Evolutionary conservation across 2,113 vertebrate genomes (phyloP), one percentile per base, ranked within the genome.

Genomic region (Scomber japonicus): DNA sequence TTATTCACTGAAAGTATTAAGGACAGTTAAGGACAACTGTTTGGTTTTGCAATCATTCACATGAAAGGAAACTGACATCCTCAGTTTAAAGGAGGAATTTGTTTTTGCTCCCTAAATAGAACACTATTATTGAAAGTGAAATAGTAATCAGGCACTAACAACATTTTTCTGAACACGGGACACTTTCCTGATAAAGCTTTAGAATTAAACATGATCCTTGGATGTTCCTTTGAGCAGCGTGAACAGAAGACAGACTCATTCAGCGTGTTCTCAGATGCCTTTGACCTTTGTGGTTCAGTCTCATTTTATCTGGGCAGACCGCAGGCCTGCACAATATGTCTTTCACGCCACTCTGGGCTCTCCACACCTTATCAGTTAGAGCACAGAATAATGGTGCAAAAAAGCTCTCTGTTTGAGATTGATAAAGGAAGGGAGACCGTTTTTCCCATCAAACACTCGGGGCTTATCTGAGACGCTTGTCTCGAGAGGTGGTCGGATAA

Each of bases 331-430:
- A 69, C 76, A 75, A 83, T 83, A 73, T 80, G 84, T 91, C 76
- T 86, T 89, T 80, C 71, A 75, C 44, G 49, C 70, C 85, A 80
- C 71, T 83, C 76, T 17, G 71, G 84, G 50, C 83, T 90, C 71
- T 81, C 76, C 75, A 75, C 66, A 55, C 74, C 91, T 92, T 94
- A 92, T 91, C 90, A 85, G 73, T 73, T 19, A 19, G 75, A 64
- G 75, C 66, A 15, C 73, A 85, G 88, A 92, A 87, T 90, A 92
- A 91, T 82, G 65, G 75, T 75, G 78, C 69, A 73, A 77, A 65
- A 87, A 80, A 79, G 40, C 84, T 71, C 65, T 74, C 83, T 93
- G 92, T 91, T 88, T 86, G 85, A 88, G 82, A 90, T 89, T 91
- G 93, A 94, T 94, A 93, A 93, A 92, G 79, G 75, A 65, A 64